These are phyloP conservation scores for Tympanuchus pallidicinctus DNA, from an alignment of 2,113 vertebrate genomes.

Conservation along the genomic window DNA sequence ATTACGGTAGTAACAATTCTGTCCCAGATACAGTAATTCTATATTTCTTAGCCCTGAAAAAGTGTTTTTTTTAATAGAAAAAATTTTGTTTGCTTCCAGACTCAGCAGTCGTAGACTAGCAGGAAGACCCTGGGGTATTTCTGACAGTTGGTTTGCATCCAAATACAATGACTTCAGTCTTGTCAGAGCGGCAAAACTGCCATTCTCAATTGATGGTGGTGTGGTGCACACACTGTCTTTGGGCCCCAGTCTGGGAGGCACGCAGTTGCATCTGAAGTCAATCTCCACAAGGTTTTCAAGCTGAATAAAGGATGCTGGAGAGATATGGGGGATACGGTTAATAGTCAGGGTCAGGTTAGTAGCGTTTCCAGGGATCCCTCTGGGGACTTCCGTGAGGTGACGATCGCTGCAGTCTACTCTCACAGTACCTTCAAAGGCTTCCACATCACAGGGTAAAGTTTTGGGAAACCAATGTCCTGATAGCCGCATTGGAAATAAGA, in stretches of 20 bases:
- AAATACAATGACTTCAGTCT: constrained; percentile 87
- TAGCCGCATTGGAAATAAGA: constrained; percentile 54
- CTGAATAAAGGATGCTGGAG: constrained; percentile 79
- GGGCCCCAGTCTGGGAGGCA: constrained; percentile 87
- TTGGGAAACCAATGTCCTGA: constrained; percentile 85
- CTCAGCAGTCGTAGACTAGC: constrained; percentile 84
- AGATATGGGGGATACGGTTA: constrained; percentile 86
- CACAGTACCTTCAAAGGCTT: constrained; percentile 61
- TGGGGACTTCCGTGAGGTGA: constrained; percentile 80
- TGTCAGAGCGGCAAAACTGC: constrained; percentile 81
- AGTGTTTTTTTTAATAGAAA: constrained; percentile 79
- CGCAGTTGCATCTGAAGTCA: constrained; percentile 94
- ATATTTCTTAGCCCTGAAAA: constrained; percentile 84
- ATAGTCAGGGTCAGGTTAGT: constrained; percentile 95
- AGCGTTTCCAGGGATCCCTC: constrained; percentile 83
- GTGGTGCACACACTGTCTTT: constrained; percentile 82
- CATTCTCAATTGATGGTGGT: constrained; percentile 71
- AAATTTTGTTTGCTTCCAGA: constrained; percentile 91
- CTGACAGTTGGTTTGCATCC: constrained; percentile 89
- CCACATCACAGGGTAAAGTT: constrained; percentile 90
- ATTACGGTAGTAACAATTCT: constrained; percentile 95
- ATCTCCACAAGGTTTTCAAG: constrained; percentile 87
- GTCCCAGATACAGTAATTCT: constrained; percentile 87
- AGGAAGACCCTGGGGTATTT: constrained; percentile 88
- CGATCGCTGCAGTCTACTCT: constrained; percentile 89